phyloP scores from a whole-genome alignment of 2,888 invertebrate genomes.

The Cremastinae sp. region DNA sequence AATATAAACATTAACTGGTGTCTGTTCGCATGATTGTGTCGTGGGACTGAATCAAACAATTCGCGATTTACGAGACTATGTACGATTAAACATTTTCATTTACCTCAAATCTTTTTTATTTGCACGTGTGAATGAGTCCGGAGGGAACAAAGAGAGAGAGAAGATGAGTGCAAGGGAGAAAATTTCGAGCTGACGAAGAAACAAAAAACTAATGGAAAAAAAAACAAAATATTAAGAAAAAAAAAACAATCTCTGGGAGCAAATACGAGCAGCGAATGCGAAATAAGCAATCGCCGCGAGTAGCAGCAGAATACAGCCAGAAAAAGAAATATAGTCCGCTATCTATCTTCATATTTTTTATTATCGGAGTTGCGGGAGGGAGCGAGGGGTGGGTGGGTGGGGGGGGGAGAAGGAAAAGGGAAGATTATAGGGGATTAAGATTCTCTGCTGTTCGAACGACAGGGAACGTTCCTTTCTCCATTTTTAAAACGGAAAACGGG shows the following conservation, averaged over 20 bases:
- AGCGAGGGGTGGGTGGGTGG: no score
- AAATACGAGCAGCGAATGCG: slow-evolving; percentile 57
- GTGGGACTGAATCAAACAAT: slow-evolving; percentile 22
- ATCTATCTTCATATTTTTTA: slow-evolving; percentile 56
- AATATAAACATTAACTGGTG: slow-evolving; percentile 39
- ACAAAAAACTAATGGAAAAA: not conserved
- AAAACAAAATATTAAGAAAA: not conserved
- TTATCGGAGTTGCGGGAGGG: slow-evolving; percentile 29
- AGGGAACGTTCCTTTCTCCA: not conserved
- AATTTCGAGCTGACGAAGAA: not conserved
- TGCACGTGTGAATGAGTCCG: slow-evolving; percentile 29
- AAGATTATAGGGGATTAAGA: no score
- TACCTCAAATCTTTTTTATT: slow-evolving; percentile 6
- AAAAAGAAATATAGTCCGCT: slow-evolving; percentile 45
- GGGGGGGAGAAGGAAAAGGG: no score
- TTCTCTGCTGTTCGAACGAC: not conserved
- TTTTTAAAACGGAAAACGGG: slow-evolving; percentile 1
- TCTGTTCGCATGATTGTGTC: slow-evolving; percentile 44
- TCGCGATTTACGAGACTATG: slow-evolving; percentile 15
- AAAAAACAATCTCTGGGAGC: slow-evolving; percentile 51
- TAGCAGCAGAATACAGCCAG: slow-evolving; percentile 48
- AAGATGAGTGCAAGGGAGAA: slow-evolving; percentile 7
- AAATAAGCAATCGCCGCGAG: slow-evolving; percentile 49
- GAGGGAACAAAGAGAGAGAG: not conserved
- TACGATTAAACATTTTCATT: not conserved